Evolutionary conservation across 2,888 invertebrate genomes (phyloP), one percentile per base, ranked within the genome.

Genomic region (Polyommatus iphigenia): DNA sequence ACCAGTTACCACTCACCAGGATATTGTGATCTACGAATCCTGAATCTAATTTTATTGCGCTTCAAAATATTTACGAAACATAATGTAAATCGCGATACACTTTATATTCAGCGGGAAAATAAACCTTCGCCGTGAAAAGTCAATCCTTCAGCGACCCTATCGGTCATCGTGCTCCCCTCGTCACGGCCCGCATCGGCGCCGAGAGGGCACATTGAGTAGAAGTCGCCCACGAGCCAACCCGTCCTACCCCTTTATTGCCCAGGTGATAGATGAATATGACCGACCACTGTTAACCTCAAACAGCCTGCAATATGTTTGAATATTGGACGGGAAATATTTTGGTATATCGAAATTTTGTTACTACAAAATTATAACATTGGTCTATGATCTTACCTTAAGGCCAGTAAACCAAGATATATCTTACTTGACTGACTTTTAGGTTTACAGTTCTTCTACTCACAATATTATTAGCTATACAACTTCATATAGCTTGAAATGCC

Each of bases 211-310:
- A 84, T 83, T 86, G 89, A 87, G 89, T 90, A 91, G 89, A 89
- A 87, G 89, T 89, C 89, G 87, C 86, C 88, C 88, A 89, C 90
- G 88, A 87, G 24, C 10, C 62, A 59, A 62, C 89, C 91, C 84
- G 85, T 85, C 87, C 87, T 87, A 91, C 92, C 93, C 93, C 91
- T 93, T 89, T 89, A 88, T 88, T 88, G 88, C 85, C 85, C 87
- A 85, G 87, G 91, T 93, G 92, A 93, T 92, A 91, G 91, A 93
- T 93, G 91, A 86, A 87, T 85, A 84, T 82, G 81, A 85, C 85
- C 85, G 85, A 86, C 86, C 86, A 86, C 84, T 71, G 46, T 41
- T 78, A 76, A 72, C 76, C 71, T 72, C 76, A 79, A 79, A 81
- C 79, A 79, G 75, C 67, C 78, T 76, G 20, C 71, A 71, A 29